Conservation (phyloP, 2,113 vertebrate species). For the Festucalex cinctus region DNA sequence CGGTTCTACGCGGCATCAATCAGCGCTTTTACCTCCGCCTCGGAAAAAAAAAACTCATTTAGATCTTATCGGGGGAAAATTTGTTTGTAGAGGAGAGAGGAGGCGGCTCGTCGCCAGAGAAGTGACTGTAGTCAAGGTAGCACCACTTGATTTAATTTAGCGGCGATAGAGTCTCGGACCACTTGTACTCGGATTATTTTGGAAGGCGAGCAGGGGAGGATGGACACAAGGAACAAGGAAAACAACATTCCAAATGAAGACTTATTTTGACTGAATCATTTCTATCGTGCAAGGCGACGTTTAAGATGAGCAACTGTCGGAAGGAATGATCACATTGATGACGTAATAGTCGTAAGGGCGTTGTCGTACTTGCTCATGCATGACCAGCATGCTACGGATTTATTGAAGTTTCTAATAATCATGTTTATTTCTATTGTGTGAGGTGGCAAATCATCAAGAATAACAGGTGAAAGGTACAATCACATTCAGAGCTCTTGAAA, state of each 20-base stretch:
- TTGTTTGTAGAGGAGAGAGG: slow-evolving; percentile 52
- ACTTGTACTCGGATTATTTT: slow-evolving; percentile 64
- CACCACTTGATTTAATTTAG: slow-evolving; percentile 74
- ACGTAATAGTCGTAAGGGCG: too few relatives aligned
- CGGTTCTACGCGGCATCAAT: slow-evolving; percentile 59
- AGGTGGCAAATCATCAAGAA: too few relatives aligned
- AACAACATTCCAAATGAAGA: background rate
- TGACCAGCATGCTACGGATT: too few relatives aligned
- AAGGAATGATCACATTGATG: too few relatives aligned
- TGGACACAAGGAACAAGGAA: slow-evolving; percentile 14
- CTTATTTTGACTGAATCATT: background rate
- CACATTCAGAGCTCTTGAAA: too few relatives aligned
- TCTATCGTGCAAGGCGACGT: background rate
- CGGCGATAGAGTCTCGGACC: slow-evolving; percentile 66
- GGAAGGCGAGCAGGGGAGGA: slow-evolving; percentile 29
- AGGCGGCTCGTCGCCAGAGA: slow-evolving; percentile 43
- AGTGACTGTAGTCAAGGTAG: slow-evolving; percentile 56
- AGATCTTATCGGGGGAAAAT: slow-evolving; percentile 75
- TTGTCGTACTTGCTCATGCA: too few relatives aligned
- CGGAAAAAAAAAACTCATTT: slow-evolving; percentile 79
- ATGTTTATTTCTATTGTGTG: too few relatives aligned
- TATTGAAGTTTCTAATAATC: too few relatives aligned
- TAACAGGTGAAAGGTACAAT: too few relatives aligned
- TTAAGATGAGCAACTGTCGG: too few relatives aligned
- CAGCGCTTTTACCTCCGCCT: slow-evolving; percentile 64